phyloP scores from a whole-genome alignment of 2,113 vertebrate species.

The Colossoma macropomum region DNA sequence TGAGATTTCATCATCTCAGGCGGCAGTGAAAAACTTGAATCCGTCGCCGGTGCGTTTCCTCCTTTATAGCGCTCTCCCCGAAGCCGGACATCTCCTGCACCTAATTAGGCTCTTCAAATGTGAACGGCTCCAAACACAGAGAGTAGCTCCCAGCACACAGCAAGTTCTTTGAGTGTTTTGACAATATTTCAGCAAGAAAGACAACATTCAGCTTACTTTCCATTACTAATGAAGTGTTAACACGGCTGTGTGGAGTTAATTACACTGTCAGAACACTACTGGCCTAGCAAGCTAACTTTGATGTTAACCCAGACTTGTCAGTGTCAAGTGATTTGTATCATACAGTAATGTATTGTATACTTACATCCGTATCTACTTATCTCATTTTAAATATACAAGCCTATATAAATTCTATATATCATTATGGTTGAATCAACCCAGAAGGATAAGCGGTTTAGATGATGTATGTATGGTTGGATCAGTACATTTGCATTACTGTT shows the following conservation, averaged over 20 bases:
- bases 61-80: neutral
- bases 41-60: constrained; percentile 2
- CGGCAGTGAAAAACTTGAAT: neutral
- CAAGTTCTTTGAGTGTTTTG: constrained; percentile 18
- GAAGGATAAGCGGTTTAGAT: too few relatives aligned
- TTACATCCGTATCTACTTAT: too few relatives aligned
- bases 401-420: too few relatives aligned
- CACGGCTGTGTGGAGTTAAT: neutral
- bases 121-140: neutral
- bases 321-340: neutral
- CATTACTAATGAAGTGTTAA: neutral
- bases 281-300: neutral
- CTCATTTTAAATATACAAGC: neutral
- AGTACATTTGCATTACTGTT: too few relatives aligned
- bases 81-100: constrained; percentile 14
- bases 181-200: neutral
- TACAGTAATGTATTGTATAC: neutral
- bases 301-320: neutral
- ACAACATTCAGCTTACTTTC: neutral
- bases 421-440: too few relatives aligned
- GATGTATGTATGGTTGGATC: too few relatives aligned
- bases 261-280: neutral
- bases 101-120: constrained; percentile 17
- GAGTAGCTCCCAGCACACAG: neutral
- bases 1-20: neutral